Evolutionary conservation across 2,888 invertebrate species (phyloP).

Genomic region (Meiosimyza decipiens): DNA sequence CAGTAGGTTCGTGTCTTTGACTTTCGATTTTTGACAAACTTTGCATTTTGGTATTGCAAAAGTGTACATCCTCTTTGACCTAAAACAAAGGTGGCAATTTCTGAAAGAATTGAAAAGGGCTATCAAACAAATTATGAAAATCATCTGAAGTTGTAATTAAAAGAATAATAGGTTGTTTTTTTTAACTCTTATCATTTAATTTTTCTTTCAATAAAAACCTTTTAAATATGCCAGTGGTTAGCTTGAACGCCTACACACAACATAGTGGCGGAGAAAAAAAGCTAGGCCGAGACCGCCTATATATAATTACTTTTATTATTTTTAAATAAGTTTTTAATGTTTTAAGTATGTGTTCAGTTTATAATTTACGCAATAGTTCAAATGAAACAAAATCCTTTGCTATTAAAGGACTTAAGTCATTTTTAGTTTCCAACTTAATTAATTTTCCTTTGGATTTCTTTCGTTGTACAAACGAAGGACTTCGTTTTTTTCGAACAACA

Average conservation of each 20-base stretch:
- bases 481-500: constrained; percentile 58
- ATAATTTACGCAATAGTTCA: not conserved
- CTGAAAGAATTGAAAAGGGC: constrained; percentile 50
- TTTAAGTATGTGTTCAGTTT: not conserved
- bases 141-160: no score
- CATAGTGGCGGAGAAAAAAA: no score
- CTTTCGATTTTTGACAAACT: constrained; percentile 65
- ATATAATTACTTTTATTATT: not conserved
- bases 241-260: no score
- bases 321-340: not conserved
- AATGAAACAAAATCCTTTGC: not conserved
- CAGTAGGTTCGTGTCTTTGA: constrained; percentile 64
- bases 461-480: not conserved
- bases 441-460: constrained; percentile 17
- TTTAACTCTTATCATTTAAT: not conserved
- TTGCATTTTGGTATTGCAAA: constrained; percentile 57
- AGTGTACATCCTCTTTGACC: constrained; percentile 66
- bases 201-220: not conserved
- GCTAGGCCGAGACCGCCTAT: no score
- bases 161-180: not conserved
- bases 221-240: not conserved
- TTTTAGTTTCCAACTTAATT: not conserved
- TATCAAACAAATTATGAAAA: no score
- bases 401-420: constrained; percentile 5
- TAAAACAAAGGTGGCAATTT: constrained; percentile 60